Evolutionary conservation across 23 tunicate genomes (phyloP), one percentile per base, ranked within the genome.

Genomic region (Halocynthia aurantium): DNA sequence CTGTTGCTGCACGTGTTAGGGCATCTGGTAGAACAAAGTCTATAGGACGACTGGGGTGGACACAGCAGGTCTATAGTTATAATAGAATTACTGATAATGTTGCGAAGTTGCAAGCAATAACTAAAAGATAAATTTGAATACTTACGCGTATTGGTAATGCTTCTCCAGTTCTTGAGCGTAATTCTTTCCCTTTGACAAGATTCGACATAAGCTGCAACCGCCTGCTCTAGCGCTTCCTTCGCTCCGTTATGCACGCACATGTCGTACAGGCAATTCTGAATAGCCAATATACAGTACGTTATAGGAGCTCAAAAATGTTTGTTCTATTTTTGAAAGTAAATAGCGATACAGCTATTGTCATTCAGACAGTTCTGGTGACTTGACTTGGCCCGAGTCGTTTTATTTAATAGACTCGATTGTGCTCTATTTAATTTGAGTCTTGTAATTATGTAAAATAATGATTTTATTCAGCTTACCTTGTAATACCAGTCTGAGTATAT

Each of bases 181-280:
- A 22, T 64, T 8, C 62, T 44, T 10, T n/a, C 78, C 8, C 55
- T 64, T 20, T 74, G 55, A 74, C 78, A 74, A 53, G 78, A 62
- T 55, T 74, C 58, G 13, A 63, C 78, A 31, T 74, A 74, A 0
- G 78, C 78, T 2, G 78, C 78, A 53, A 74, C 78, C 10, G 78
- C 78, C 19, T 74, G 56, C 67, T 74, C 78, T 8, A 74, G 78
- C 10, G 78, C 78, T 8, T 8, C 10, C 10, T 6, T 53, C 5
- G 78, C 62, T 54, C 78, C 78, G 8, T 50, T 64, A 17, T 74
- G 53, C 10, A 74, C 78, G 67, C 78, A 74, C 8, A 74, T 64
- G 57, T 74, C 78, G 67, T 53, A 74, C 17, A 74, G 20, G 57
- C 78, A 74, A 74, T 62, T 72, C 78, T 74, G 61, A 10, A 12